Evolutionary conservation across 2,888 invertebrate species (phyloP), one percentile per base, ranked within the genome.

Genomic region (Agonopterix arenella): DNA sequence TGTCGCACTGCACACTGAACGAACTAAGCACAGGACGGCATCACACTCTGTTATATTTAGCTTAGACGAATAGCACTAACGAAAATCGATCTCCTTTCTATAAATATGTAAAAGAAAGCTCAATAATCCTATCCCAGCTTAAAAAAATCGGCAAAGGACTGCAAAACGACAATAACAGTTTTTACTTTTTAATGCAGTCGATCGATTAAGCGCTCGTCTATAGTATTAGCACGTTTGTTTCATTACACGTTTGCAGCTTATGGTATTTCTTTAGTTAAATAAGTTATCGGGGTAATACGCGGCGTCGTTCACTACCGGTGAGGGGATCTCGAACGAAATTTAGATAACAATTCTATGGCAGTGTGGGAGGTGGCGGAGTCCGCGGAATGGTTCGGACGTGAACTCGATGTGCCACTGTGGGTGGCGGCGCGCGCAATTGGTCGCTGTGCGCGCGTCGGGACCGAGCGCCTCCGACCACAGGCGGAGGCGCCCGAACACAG

Each of bases 11-110:
- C 73, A 68, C 83, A 86, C 84, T 79, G 71, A 73, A 74, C 73
- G 70, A 76, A 89, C 88, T 88, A 89, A 89, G 88, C 88, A 80
- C 78, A 66, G 79, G 84, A 79, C 77, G 78, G 80, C 76, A 82
- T 74, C 73, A 76, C 83, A 76, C 73, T n/a, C n/a, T 73, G 61
- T 62, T 55, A 57, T 61, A 58, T 62, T 64, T 42, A 53, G 48
- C 52, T 53, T 53, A 49, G 56, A 68, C 64, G 58, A 61, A 66
- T 64, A 65, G 61, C 69, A 65, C 70, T 62, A 70, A 66, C 66
- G 62, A 60, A 60, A 56, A 61, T 58, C 62, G 60, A 69, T 54
- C 71, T 73, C 73, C 73, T 68, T 56, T 59, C 53, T 60, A 53
- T 64, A 68, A 64, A 64, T 62, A 54, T 67, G 60, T 62, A 66